Percentiles rank a stretch among this genome's conserved stretches.
phyloP scores from a whole-genome alignment of 2,797 vertebrate species.

The Thalassophryne amazonica region DNA sequence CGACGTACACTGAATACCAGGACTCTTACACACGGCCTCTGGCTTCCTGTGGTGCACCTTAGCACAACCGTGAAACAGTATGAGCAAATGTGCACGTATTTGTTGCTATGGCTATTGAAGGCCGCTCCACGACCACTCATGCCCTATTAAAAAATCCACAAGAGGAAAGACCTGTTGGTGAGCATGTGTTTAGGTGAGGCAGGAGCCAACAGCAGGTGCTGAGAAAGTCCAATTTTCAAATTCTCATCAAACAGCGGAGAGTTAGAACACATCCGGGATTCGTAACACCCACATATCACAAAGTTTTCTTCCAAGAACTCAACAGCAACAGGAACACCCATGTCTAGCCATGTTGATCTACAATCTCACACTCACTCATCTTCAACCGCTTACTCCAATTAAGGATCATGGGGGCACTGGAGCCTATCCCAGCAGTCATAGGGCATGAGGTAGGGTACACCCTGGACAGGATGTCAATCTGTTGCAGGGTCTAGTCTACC shows the following conservation, averaged over 20 bases:
- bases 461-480: too few relatives aligned
- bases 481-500: too few relatives aligned
- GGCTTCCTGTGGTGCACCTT: constrained; percentile 55
- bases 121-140: constrained; percentile 21
- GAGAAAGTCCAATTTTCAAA: constrained; percentile 25
- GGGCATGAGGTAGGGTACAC: too few relatives aligned
- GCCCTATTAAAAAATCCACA: not conserved
- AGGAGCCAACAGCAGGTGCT: constrained; percentile 40
- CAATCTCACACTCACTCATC: too few relatives aligned
- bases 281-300: constrained; percentile 13
- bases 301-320: constrained; percentile 34
- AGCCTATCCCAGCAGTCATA: too few relatives aligned
- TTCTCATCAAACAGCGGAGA: constrained; percentile 18
- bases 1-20: constrained; percentile 39
- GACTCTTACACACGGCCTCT: constrained; percentile 22
- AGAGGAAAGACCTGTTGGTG: constrained; percentile 21
- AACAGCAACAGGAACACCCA: constrained; percentile 7
- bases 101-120: constrained; percentile 68
- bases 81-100: constrained; percentile 24
- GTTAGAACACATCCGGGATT: constrained; percentile 13
- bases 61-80: constrained; percentile 52
- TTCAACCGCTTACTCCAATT: too few relatives aligned
- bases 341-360: constrained; percentile 8
- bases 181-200: constrained; percentile 13
- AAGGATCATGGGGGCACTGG: too few relatives aligned